Conservation (phyloP, 2,888 invertebrate species). For the Onthophagus sagittarius region DNA sequence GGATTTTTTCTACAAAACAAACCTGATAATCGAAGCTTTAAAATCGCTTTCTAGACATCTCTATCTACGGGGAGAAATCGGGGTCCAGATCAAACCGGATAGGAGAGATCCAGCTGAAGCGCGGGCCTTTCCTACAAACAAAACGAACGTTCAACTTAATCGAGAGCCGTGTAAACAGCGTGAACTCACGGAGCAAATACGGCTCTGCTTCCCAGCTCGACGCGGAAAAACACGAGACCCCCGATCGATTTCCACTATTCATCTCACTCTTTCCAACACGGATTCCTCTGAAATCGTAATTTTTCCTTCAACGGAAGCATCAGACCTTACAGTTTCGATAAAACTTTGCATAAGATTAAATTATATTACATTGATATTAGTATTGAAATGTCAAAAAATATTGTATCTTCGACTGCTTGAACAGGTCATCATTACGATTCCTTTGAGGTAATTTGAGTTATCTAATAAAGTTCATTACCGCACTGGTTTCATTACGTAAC, state of each 20-base stretch:
- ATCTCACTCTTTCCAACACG: neutral
- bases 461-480: too few species aligned
- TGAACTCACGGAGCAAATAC: conserved; percentile 17
- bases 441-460: too few species aligned
- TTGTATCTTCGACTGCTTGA: too few species aligned
- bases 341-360: neutral
- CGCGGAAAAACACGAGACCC: neutral
- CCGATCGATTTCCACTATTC: neutral
- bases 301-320: neutral
- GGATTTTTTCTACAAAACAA: neutral
- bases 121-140: conserved; percentile 24
- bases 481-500: too few species aligned
- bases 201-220: neutral
- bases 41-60: neutral
- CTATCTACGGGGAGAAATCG: neutral
- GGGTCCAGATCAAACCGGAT: neutral
- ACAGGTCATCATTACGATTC: too few species aligned
- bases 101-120: neutral
- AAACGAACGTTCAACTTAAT: conserved; percentile 33
- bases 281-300: neutral
- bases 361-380: neutral
- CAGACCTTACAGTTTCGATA: neutral
- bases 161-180: conserved; percentile 31
- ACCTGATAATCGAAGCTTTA: neutral
- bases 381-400: neutral